Evolutionary conservation across 2,113 vertebrate species (phyloP).

Genomic region (Austrofundulus limnaeus): DNA sequence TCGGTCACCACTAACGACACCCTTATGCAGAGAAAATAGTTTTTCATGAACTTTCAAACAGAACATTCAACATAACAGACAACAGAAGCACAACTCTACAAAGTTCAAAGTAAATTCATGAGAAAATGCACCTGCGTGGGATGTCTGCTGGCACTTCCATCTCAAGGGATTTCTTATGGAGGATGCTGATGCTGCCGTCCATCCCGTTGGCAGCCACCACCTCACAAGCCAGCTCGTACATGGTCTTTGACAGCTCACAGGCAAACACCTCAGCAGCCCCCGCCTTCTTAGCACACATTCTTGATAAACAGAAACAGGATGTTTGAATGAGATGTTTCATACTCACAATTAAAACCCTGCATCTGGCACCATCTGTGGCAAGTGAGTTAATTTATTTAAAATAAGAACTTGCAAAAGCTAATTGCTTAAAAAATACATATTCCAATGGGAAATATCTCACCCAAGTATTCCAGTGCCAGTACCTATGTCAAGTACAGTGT

Average conservation of each 20-base stretch:
- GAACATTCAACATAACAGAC: background rate
- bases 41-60: background rate
- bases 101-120: background rate
- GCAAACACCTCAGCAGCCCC: conserved; percentile 89
- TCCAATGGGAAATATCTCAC: conserved; percentile 72
- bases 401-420: background rate
- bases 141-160: conserved; percentile 92
- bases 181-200: conserved; percentile 84
- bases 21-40: conserved; percentile 66
- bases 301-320: conserved; percentile 56
- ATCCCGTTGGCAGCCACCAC: conserved; percentile 90
- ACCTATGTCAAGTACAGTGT: conserved; percentile 92
- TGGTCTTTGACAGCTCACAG: conserved; percentile 96
- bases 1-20: conserved; percentile 98
- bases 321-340: conserved; percentile 2
- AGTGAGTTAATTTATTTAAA: background rate
- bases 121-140: conserved; percentile 83
- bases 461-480: conserved; percentile 95
- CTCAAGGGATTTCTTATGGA: conserved; percentile 94
- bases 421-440: background rate
- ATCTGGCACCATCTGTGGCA: background rate
- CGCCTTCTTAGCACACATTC: conserved; percentile 94
- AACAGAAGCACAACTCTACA: background rate
- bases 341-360: background rate
- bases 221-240: conserved; percentile 93